Conservation (phyloP, 2,888 invertebrate species). For the Chymomyza fuscimana region DNA sequence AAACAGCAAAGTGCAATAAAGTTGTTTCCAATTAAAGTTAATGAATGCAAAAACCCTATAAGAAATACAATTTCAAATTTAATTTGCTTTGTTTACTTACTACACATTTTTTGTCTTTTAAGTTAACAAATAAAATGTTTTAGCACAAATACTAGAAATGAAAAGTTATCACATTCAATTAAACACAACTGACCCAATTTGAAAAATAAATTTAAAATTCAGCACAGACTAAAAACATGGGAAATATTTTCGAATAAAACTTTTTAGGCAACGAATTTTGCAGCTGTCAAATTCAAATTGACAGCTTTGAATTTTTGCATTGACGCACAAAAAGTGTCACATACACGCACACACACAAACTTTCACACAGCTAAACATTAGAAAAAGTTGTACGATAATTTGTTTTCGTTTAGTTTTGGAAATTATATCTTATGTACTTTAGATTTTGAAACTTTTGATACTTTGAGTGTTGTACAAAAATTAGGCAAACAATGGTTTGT, state of each 20-base stretch:
- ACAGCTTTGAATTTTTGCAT: slow-evolving; percentile 4
- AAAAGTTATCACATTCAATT: not conserved
- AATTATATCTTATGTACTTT: not conserved
- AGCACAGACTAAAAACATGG: not conserved
- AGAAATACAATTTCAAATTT: not conserved
- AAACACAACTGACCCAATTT: not conserved
- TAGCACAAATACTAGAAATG: not conserved
- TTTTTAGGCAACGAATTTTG: too few relatives aligned
- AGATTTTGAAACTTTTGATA: slow-evolving; percentile 4
- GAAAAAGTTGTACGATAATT: slow-evolving; percentile 10
- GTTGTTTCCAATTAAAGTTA: not conserved
- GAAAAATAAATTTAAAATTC: not conserved
- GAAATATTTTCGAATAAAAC: too few relatives aligned
- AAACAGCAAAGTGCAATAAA: not conserved
- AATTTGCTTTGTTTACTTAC: not conserved
- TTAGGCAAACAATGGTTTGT: not conserved
- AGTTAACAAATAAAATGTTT: not conserved
- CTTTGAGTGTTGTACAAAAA: not conserved
- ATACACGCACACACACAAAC: slow-evolving; percentile 1
- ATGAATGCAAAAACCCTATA: not conserved
- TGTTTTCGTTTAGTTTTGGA: slow-evolving; percentile 15
- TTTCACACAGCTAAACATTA: slow-evolving; percentile 1
- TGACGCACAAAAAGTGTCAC: slow-evolving; percentile 1
- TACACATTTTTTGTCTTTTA: not conserved
- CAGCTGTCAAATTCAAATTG: not conserved